A percentile compares a stretch with the other conserved stretches of the same genome.
These are phyloP conservation scores for Tiliacea citrago DNA, from an alignment of 2,888 invertebrate species.

Conservation along the genomic window DNA sequence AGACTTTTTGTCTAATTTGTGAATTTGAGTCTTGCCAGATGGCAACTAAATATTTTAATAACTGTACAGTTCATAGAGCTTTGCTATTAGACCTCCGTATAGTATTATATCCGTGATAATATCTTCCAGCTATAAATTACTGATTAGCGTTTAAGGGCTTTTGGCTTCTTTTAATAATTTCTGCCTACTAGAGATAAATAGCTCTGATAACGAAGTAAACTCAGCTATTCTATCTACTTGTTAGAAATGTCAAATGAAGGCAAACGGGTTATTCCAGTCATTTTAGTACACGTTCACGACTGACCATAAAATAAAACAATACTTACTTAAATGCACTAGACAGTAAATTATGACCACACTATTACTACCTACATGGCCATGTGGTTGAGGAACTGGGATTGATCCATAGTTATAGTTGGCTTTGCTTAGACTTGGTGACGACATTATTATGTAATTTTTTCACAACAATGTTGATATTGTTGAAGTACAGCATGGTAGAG, in stretches of 20 bases:
- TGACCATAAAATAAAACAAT: conserved; percentile 43
- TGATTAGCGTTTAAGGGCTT: neutral
- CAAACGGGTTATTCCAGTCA: conserved; percentile 27
- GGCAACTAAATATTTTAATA: neutral
- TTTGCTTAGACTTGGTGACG: neutral
- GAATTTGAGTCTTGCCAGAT: neutral
- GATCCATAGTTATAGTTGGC: conserved; percentile 11
- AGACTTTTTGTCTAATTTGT: neutral
- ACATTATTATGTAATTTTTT: conserved; percentile 12
- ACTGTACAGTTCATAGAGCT: neutral
- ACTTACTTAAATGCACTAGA: conserved; percentile 29
- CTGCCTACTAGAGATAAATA: neutral
- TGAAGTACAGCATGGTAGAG: no score
- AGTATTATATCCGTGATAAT: neutral
- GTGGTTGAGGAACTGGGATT: conserved; percentile 22
- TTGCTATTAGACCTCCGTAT: neutral
- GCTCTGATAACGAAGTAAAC: neutral
- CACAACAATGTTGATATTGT: neutral
- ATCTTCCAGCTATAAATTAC: neutral
- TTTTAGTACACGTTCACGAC: conserved; percentile 26
- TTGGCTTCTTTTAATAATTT: neutral
- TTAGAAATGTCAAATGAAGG: conserved; percentile 27
- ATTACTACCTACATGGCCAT: conserved; percentile 11
- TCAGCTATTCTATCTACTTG: conserved; percentile 8
- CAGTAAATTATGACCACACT: conserved; percentile 23